These are phyloP conservation scores for Sisor rabdophorus DNA, from an alignment of 2,113 vertebrate species.

Conservation along the genomic window DNA sequence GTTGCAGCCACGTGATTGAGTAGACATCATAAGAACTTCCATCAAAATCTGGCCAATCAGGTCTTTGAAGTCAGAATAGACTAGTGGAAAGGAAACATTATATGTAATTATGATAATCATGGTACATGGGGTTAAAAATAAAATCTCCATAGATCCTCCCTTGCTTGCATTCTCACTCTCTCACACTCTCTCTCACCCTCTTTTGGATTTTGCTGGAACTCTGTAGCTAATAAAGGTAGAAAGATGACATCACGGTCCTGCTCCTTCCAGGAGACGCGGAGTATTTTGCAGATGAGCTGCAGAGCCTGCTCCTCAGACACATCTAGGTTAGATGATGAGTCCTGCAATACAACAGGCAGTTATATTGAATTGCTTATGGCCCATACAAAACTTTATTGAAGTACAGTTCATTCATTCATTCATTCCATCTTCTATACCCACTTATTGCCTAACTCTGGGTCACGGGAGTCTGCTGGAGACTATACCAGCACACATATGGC, in stretches of 20 bases:
- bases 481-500: too few relatives aligned
- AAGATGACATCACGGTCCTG: constrained; percentile 95
- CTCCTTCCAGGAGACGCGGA: constrained; percentile 97
- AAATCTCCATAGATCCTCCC: not conserved
- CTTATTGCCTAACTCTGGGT: too few relatives aligned
- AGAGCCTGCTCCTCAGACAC: constrained; percentile 94
- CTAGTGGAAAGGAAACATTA: constrained; percentile 59
- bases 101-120: not conserved
- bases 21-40: constrained; percentile 98
- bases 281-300: constrained; percentile 97
- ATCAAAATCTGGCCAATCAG: constrained; percentile 97
- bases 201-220: constrained; percentile 91
- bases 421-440: too few relatives aligned
- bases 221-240: constrained; percentile 85
- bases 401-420: too few relatives aligned
- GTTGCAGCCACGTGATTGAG: constrained; percentile 88
- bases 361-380: too few relatives aligned
- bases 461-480: too few relatives aligned
- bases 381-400: too few relatives aligned
- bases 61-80: constrained; percentile 96
- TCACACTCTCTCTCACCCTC: constrained; percentile 80
- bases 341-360: constrained; percentile 62
- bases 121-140: not conserved
- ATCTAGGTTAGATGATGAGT: constrained; percentile 81
- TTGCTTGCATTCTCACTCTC: not conserved